These are phyloP conservation scores for Talpa occidentalis DNA, from an alignment of 2,113 vertebrate genomes.

Conservation along the genomic window DNA sequence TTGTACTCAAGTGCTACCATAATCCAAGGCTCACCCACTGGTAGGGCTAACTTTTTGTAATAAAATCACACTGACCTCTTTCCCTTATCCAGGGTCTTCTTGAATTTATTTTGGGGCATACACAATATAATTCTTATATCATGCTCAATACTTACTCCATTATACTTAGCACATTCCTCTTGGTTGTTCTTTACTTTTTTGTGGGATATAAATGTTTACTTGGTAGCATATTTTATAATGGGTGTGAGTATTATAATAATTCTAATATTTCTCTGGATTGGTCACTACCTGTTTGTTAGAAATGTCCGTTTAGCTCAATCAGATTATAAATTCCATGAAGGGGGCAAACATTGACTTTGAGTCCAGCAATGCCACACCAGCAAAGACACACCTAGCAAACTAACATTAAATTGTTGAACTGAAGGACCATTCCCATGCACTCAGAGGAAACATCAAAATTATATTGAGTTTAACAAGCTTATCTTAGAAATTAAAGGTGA, in stretches of 20 bases:
- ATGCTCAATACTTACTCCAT: background rate
- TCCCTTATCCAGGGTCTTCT: background rate
- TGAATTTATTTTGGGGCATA: background rate
- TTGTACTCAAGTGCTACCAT: background rate
- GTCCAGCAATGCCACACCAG: background rate
- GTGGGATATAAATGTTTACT: background rate
- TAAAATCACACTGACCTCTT: background rate
- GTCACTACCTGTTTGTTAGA: background rate
- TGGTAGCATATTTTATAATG: no score
- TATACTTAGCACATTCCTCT: background rate
- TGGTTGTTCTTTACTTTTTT: background rate
- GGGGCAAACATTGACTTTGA: background rate
- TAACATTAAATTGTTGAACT: background rate
- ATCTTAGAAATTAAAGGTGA: constrained; percentile 42
- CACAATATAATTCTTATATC: background rate
- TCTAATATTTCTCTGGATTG: background rate
- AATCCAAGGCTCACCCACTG: background rate
- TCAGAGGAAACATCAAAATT: background rate
- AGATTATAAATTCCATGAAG: background rate
- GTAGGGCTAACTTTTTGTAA: background rate
- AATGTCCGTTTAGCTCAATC: background rate
- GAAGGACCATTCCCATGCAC: background rate
- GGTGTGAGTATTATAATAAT: no score
- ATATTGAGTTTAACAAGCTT: background rate
- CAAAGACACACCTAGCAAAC: background rate